Conservation (phyloP, 2,888 invertebrate species). For the Plebejus anna region DNA sequence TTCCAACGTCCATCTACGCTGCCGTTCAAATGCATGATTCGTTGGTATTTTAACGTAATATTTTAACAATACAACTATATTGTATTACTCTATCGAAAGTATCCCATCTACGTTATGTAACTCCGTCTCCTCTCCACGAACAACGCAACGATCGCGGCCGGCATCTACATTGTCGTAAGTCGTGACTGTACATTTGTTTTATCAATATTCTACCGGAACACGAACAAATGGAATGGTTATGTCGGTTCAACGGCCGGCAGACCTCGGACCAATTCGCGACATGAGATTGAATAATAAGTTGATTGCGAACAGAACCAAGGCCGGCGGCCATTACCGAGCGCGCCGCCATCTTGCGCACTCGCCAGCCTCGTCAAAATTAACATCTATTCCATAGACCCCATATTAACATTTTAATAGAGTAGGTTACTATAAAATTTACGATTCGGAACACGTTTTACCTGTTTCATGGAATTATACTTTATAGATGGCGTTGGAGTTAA, state of each 20-base stretch:
- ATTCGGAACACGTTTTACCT: not conserved
- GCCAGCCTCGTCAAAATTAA: slow-evolving; percentile 45
- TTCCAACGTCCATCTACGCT: not conserved
- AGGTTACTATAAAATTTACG: not conserved
- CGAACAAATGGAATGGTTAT: slow-evolving; percentile 52
- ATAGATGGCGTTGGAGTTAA: not conserved
- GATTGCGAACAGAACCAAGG: slow-evolving; percentile 74
- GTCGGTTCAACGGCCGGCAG: slow-evolving; percentile 65
- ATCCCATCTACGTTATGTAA: slow-evolving; percentile 29
- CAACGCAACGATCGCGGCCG: slow-evolving; percentile 7
- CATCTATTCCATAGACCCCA: not conserved
- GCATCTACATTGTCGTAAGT: slow-evolving; percentile 15
- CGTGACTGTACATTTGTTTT: slow-evolving; percentile 27
- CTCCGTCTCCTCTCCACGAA: slow-evolving; percentile 23
- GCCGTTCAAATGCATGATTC: not conserved
- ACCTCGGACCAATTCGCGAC: slow-evolving; percentile 79
- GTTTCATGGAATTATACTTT: not conserved
- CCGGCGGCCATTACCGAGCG: slow-evolving; percentile 68
- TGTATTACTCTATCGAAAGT: not conserved
- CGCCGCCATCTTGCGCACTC: slow-evolving; percentile 63
- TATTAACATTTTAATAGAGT: not conserved
- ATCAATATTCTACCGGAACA: slow-evolving; percentile 33
- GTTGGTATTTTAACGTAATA: not conserved
- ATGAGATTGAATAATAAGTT: slow-evolving; percentile 80
- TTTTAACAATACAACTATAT: not conserved